These are phyloP conservation scores for Andrena dorsata DNA, from an alignment of 2,888 invertebrate genomes.

Conservation along the genomic window DNA sequence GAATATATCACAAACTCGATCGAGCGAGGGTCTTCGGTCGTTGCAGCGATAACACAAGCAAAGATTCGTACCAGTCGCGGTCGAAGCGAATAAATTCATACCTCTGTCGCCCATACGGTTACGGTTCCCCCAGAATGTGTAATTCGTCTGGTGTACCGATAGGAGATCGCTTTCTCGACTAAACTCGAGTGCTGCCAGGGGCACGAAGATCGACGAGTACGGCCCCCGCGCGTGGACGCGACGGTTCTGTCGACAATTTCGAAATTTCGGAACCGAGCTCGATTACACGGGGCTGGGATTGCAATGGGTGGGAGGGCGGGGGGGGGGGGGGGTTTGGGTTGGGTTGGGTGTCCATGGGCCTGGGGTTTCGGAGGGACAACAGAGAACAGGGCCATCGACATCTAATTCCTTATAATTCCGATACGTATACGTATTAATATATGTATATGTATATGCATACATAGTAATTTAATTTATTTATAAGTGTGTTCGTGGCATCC, in stretches of 20 bases:
- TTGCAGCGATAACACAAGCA: constrained; percentile 1
- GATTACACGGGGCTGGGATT: constrained; percentile 33
- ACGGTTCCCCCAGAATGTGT: background rate
- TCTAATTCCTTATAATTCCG: constrained; percentile 80
- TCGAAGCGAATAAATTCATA: constrained; percentile 16
- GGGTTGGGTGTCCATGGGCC: constrained; percentile 7
- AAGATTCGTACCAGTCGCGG: background rate
- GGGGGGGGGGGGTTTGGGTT: background rate
- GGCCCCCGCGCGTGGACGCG: constrained; percentile 41
- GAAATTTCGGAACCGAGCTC: constrained; percentile 53
- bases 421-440: constrained; percentile 82
- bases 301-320: no score
- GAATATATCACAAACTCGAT: constrained; percentile 55
- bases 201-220: constrained; percentile 59
- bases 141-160: constrained; percentile 29
- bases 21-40: constrained; percentile 30
- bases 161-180: constrained; percentile 63
- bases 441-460: constrained; percentile 81
- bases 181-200: constrained; percentile 41
- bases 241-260: constrained; percentile 34
- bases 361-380: constrained; percentile 57
- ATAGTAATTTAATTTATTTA: constrained; percentile 80
- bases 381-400: constrained; percentile 77
- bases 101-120: background rate
- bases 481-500: constrained; percentile 65